Evolutionary conservation across 2,113 vertebrate genomes (phyloP).

Genomic region (Ibidorhyncha struthersii): DNA sequence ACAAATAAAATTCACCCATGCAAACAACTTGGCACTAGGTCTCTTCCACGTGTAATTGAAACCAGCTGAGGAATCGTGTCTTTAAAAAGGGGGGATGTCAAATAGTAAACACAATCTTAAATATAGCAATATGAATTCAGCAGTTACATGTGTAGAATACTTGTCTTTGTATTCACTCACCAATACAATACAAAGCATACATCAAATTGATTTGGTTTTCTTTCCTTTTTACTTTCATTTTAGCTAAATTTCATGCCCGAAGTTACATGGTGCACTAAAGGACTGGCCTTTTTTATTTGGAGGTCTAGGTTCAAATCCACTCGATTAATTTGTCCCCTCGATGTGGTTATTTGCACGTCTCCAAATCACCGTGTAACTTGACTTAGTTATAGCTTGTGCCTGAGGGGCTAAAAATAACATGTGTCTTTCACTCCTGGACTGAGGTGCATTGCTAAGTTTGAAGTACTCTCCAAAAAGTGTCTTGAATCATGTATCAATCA

Average conservation of each 20-base stretch:
- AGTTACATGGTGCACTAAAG: constrained; percentile 58
- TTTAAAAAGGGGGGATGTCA: constrained; percentile 5
- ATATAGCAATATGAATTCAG: constrained; percentile 1
- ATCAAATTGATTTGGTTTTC: constrained; percentile 15
- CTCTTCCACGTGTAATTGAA: constrained; percentile 27
- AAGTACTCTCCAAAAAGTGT: constrained; percentile 2
- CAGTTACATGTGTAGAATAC: not conserved
- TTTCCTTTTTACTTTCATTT: constrained; percentile 30
- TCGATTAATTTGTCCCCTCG: constrained; percentile 17
- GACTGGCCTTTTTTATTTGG: constrained; percentile 35
- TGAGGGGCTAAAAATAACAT: not conserved
- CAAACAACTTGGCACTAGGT: constrained; percentile 51
- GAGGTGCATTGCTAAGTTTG: constrained; percentile 12
- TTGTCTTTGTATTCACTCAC: not conserved
- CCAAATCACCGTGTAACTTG: constrained; percentile 40
- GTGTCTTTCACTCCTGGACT: not conserved
- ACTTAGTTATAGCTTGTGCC: not conserved
- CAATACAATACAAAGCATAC: not conserved
- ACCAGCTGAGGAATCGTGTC: constrained; percentile 18
- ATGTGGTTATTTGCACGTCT: constrained; percentile 34
- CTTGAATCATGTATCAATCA: constrained; percentile 1
- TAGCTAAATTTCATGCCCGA: constrained; percentile 1
- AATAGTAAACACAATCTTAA: constrained; percentile 51
- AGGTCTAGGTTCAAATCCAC: constrained; percentile 34
- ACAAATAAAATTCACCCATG: constrained; percentile 57